These are phyloP conservation scores for Rhegmatorhina hoffmannsi DNA, from an alignment of 2,113 vertebrate species.

Conservation along the genomic window DNA sequence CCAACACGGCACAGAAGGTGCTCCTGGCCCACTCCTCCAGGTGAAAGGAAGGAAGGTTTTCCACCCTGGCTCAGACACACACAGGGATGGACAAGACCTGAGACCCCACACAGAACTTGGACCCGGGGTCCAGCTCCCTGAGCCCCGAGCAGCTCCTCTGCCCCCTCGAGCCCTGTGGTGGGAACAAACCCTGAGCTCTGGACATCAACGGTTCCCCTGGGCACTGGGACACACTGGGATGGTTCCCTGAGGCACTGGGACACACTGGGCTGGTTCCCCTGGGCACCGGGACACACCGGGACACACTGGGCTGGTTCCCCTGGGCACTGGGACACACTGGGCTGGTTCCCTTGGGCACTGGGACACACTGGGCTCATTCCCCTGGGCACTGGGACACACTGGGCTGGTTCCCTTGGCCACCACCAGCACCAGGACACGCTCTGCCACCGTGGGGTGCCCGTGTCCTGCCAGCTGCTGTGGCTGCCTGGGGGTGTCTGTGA, in stretches of 20 bases:
- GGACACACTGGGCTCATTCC: not conserved
- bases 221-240: not conserved
- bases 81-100: not conserved
- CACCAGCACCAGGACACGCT: not conserved
- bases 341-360: not conserved
- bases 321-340: not conserved
- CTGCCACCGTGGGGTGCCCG: not conserved
- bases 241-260: not conserved
- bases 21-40: not conserved
- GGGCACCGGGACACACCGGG: not conserved
- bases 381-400: not conserved
- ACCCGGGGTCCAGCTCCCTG: not conserved
- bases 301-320: not conserved
- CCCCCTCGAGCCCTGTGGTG: not conserved
- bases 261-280: not conserved
- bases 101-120: too few species aligned
- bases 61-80: not conserved
- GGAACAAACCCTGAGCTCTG: not conserved
- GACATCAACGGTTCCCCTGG: fast-evolving
- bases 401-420: not conserved
- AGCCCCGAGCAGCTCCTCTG: not conserved
- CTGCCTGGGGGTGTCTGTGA: not conserved
- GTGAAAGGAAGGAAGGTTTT: too few species aligned
- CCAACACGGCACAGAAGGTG: not conserved
- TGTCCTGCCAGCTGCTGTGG: not conserved